These are phyloP conservation scores for Symphodus melops DNA, from an alignment of 2,113 vertebrate genomes.

Conservation along the genomic window DNA sequence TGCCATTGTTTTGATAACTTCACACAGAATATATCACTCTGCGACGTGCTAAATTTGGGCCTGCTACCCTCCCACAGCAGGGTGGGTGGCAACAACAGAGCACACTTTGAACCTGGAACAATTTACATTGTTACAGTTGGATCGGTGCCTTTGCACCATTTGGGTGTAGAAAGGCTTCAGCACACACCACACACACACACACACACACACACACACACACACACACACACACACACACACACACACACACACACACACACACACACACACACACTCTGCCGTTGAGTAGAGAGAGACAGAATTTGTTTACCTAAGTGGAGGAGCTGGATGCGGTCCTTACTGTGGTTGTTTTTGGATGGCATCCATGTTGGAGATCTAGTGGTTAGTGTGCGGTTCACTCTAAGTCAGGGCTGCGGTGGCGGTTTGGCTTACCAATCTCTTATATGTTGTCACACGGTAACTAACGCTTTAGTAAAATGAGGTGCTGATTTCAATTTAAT, in stretches of 20 bases:
- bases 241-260: slow-evolving; percentile 18
- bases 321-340: slow-evolving; percentile 47
- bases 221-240: slow-evolving; percentile 18
- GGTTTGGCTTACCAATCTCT: slow-evolving; percentile 40
- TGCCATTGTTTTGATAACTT: slow-evolving; percentile 50
- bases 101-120: slow-evolving; percentile 71
- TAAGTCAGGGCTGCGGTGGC: slow-evolving; percentile 36
- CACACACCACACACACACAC: slow-evolving; percentile 16
- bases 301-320: slow-evolving; percentile 67
- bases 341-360: slow-evolving; percentile 70
- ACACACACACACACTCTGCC: slow-evolving; percentile 24
- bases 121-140: slow-evolving; percentile 77
- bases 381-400: slow-evolving; percentile 57
- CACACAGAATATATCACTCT: slow-evolving; percentile 43
- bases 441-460: slow-evolving; percentile 44
- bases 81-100: slow-evolving; percentile 61
- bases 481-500: slow-evolving; percentile 19
- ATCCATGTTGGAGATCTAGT: slow-evolving; percentile 59
- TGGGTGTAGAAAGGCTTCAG: slow-evolving; percentile 31
- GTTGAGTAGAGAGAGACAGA: slow-evolving; percentile 45
- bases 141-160: slow-evolving; percentile 51
- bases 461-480: slow-evolving; percentile 38
- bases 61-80: slow-evolving; percentile 52
- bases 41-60: slow-evolving; percentile 60
- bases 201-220: slow-evolving; percentile 19